Evolutionary conservation across 2,888 invertebrate species (phyloP).

Genomic region (Nemoura dubitans): DNA sequence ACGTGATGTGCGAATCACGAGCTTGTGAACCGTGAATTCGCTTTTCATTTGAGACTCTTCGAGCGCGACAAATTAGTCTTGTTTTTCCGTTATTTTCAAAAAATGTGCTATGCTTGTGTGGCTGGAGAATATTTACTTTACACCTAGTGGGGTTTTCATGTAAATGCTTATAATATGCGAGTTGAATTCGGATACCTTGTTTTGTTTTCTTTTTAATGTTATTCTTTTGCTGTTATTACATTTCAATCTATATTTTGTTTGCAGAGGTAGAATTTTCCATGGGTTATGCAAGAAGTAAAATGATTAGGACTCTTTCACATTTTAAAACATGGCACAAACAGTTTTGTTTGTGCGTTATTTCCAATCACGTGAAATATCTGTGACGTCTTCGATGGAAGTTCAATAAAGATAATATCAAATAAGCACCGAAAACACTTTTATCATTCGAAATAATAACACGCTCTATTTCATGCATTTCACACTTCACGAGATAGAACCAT

Average conservation of each 20-base stretch:
- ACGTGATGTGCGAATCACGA: not conserved
- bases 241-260: not conserved
- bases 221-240: not conserved
- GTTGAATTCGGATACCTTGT: not conserved
- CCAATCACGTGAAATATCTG: too few species aligned
- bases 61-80: not conserved
- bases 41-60: not conserved
- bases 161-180: not conserved
- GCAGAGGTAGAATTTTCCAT: too few species aligned
- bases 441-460: not conserved
- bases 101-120: constrained; percentile 13
- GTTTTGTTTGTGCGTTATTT: too few species aligned
- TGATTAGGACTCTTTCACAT: too few species aligned
- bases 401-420: not conserved
- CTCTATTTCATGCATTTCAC: not conserved
- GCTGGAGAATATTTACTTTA: not conserved
- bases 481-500: not conserved
- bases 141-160: not conserved
- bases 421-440: not conserved
- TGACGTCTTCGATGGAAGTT: not conserved
- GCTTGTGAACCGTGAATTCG: not conserved
- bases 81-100: not conserved
- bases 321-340: too few species aligned
- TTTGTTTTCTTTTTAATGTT: not conserved
- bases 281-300: too few species aligned